Evolutionary conservation across 2,113 vertebrate genomes (phyloP), one percentile per base, ranked within the genome.

Genomic region (Blennius ocellaris): DNA sequence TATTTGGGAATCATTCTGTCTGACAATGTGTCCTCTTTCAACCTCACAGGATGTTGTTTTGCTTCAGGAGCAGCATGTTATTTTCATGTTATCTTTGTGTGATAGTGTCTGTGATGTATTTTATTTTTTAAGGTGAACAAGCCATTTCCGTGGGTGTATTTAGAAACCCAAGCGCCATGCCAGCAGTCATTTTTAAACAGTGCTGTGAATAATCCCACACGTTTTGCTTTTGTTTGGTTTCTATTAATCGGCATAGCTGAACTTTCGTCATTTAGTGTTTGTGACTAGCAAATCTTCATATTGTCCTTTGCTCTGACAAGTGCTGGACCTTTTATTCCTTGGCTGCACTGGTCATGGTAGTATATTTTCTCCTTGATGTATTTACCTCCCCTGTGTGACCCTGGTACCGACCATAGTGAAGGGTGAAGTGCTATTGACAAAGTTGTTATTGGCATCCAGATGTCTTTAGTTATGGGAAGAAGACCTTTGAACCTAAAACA

Each of bases 381-480:
- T 70, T 62, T 37, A 62, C 62, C 39, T 47, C 30, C 40, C 51
- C 14, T 17, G 9, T 49, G 12, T 16, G 60, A 71, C 44, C 47
- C 44, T 17, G 16, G 54, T 43, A 57, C 21, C 54, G 30, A 30
- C 15, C 40, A 8, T 57, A 14, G 5, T 53, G 51, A 17, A 59
- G 16, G 45, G 11, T 55, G 9, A 40, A 74, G 49, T 14, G 15
- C 17, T 59, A 43, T 57, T 55, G 43, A 69, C 54, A 1, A 4
- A 44, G 53, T 50, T 73, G 14, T 53, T 41, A 43, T 12, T 65
- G 40, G 55, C 48, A 71, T 37, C 60, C 43, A 17, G 30, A 55
- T 16, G 57, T 47, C 51, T 11, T 43, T 43, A 11, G 62, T 64
- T 55, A 30, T 53, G 44, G 41, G 60, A 78, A 74, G 5, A 11